Base-by-base conservation (phyloP, 2,113 vertebrate species). In the Myotis lucifugus region DNA sequence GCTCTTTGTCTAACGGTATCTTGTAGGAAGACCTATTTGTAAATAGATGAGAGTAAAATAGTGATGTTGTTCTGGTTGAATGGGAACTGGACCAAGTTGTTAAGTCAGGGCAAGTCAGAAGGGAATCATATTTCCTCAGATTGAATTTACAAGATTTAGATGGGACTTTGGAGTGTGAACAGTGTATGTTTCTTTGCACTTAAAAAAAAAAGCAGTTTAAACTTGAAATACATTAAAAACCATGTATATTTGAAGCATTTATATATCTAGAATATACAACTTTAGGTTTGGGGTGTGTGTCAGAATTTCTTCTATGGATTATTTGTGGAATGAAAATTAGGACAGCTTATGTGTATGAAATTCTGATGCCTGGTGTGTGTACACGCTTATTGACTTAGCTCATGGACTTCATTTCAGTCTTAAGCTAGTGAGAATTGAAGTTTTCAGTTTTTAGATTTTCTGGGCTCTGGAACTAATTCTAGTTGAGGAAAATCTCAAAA, bases 221-320 rank as follows among this genome's bases (percentile, higher is more conserved):
- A 85, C 11, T 84, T 91, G 79, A 82, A 91, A 91, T 73, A 82
- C 76, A 77, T 27, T 50, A 90, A 50, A 70, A 93, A 87, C 29
- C 29, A 77, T 66, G 8, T 77, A 34, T 64, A 48, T 54, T 67
- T 70, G 32, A 82, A 54, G 14, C 83, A 40, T 78, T 92, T 50
- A 32, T 83, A 21, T 83, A 76, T 42, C 74, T 89, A 72, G 79
- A 78, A 37, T 15, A 34, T 89, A 64, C 3, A 56, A 15, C 9
- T 72, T 95, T 73, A 73, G n/a, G 13, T 85, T 89, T 85, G 48
- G 69, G 12, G 14, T 82, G 1, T 69, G 29, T 73, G 21, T 67
- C 72, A 79, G n/a, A 66, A 56, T 84, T 77, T 92, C 52, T 88
- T 66, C 23, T 61, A 2, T 79, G 52, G 27, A 64, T 50, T 67